Evolutionary conservation across 1,140 invertebrate species (phyloP), one percentile per base, ranked within the genome.

Genomic region (Hylyphantes graminicola): DNA sequence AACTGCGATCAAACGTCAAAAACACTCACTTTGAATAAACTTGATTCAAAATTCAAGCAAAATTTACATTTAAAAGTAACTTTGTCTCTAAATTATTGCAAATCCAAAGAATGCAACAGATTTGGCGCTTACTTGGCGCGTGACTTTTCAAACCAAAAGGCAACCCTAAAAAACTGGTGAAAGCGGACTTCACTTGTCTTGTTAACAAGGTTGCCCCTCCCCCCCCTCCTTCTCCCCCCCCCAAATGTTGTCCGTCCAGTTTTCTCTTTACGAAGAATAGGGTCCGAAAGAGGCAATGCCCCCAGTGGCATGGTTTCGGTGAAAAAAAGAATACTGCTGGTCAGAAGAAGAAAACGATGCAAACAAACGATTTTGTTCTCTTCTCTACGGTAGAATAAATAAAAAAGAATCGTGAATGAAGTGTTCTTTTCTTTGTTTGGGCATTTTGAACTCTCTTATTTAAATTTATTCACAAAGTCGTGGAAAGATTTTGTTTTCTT

Each of bases 131-230:
- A 15, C 48, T 65, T 67, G 63, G 63, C 76, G 63, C 57, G 35
- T 19, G 61, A 21, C 55, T 61, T 12, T 35, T 67, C 57, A n/a
- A 50, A 11, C 35, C n/a, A 15, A 57, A 2, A 50, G 35, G 79
- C 35, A 81, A 81, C 79, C 79, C 79, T 81, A 73, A 21, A 15
- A 54, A 81, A 70, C 79, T 81, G 79, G 67, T 81, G 79, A 81
- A 81, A 81, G 79, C 79, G 67, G 67, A 55, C 79, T 73, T 81
- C 79, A 81, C 79, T 81, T 73, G 79, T 73, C 79, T 81, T 81
- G 79, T 81, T 81, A 81, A 81, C 79, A 81, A 81, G 67, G 79
- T 64, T 73, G 67, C 35, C 21, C 11, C 65, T n/a, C 17, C 55
- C 55, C 64, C 19, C 77, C 55, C 15, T 7, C 12, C 17, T 10